These are phyloP conservation scores for Xenopus laevis DNA, from an alignment of 2,113 vertebrate species.

Conservation along the genomic window DNA sequence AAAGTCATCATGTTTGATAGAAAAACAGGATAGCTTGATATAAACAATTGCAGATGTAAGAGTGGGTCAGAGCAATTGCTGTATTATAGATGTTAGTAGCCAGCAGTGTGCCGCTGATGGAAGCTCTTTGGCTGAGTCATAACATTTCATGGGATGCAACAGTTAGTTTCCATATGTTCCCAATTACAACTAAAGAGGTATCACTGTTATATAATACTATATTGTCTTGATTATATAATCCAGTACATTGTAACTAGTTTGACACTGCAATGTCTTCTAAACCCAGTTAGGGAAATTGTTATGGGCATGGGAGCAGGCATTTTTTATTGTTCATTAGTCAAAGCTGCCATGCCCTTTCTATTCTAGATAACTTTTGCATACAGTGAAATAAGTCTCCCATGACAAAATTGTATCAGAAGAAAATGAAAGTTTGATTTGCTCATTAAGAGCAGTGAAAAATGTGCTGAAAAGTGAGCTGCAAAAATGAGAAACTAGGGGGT, in stretches of 20 bases:
- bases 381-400: too few species aligned
- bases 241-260: constrained; percentile 40
- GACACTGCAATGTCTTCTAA: constrained; percentile 35
- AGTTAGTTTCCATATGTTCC: constrained; percentile 44
- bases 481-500: too few species aligned
- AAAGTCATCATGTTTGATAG: background rate
- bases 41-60: constrained; percentile 45
- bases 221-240: constrained; percentile 47
- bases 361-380: too few species aligned
- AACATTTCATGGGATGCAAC: constrained; percentile 43
- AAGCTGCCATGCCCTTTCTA: too few species aligned
- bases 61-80: constrained; percentile 45
- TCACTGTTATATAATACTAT: constrained; percentile 49
- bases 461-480: too few species aligned
- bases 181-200: constrained; percentile 47
- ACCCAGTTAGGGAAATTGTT: too few species aligned
- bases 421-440: too few species aligned
- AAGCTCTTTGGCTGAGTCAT: constrained; percentile 42
- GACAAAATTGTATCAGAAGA: too few species aligned
- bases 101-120: constrained; percentile 28
- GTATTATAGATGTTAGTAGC: constrained; percentile 26
- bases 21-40: constrained; percentile 5
- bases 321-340: too few species aligned
- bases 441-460: too few species aligned
- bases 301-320: too few species aligned